Evolutionary conservation across 2,888 invertebrate species (phyloP), one percentile per base, ranked within the genome.

Genomic region (Pharmacophagus antenor): DNA sequence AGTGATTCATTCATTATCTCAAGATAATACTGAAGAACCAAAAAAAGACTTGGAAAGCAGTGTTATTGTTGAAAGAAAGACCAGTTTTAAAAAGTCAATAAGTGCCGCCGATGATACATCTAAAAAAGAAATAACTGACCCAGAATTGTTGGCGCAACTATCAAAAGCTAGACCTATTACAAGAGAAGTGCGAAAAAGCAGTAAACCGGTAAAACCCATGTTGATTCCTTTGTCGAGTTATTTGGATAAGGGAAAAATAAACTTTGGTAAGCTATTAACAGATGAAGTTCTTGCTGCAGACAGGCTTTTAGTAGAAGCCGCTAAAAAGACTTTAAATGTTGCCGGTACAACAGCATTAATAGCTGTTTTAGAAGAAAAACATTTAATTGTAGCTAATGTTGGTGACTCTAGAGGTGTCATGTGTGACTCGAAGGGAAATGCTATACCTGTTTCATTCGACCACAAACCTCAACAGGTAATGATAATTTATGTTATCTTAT

Each of bases 371-470:
- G 96, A 97, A 80, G 95, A 93, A 44, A 94, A 94, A 69, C 93
- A 94, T 71, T 85, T 99, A 65, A 94, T 96, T 66, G 98, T 99
- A 23, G 98, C 98, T 15, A 99, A 99, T 92, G 98, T 99, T 22
- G 99, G 99, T 3, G 99, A 99, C 83, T 98, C 98, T 0, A 92
- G 99, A 66, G 99, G 98, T 25, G 98, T 98, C 0, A 96, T 98
- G 95, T 98, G 97, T 83, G 98, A 98, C 84, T 93, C 93, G 51
- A 94, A 95, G 74, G 98, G 98, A 41, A 96, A 95, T 80, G 96
- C 96, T 0, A 96, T 97, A 69, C 98, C 97, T 15, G 88, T 99
- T 7, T 98, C 98, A 1, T 97, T 97, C 82, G 99, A 99, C 84
- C 99, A 99, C 81, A 99, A 99, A 88, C 99, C 99, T 42, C 97